Base-by-base conservation (phyloP, 2,797 vertebrate genomes). In the Poeciliopsis presidionis region DNA sequence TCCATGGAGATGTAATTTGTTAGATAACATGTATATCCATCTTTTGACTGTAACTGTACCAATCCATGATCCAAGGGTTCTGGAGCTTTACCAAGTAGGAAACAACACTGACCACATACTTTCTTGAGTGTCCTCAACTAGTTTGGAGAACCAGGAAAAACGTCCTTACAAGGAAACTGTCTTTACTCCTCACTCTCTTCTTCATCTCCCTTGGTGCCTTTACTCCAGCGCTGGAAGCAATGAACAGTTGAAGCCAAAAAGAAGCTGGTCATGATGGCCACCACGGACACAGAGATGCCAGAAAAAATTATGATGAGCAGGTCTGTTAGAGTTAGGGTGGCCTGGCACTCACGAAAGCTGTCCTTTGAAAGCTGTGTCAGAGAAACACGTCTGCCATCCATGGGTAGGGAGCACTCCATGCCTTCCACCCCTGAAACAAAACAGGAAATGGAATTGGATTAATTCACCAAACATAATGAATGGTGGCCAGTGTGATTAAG, bases 281-380 rank as follows among this genome's bases (percentile, higher is more conserved):
- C 98, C 16, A 99, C 96, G 28, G 98, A 99, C 84, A 99, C 98
- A 0, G 96, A 98, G 12, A 99, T 98, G 46, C 98, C 98, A 0
- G 98, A 99, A 95, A 99, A 99, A 91, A 99, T 97, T 91, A 99
- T 99, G 95, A 99, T 98, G 75, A 99, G 96, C 84, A 99, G 96
- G 94, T 99, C 98, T 0, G 97, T 98, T 87, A 99, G 89, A 2
- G 98, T 98, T 90, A 99, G 95, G 70, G 94, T 97, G 87, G 97
- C 96, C 92, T 97, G 97, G 94, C 98, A 99, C 91, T 98, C 98
- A 4, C 96, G 97, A 90, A 99, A 99, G 93, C 98, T 99, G 96
- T 97, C 96, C 94, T 97, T 97, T 0, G 98, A 98, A 80, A 99
- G 95, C 93, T 98, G 96, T 0, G 92, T 96, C 90, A 99, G 96